Conservation (phyloP, 1,140 invertebrate genomes). For the Belonocnema kinseyi region DNA sequence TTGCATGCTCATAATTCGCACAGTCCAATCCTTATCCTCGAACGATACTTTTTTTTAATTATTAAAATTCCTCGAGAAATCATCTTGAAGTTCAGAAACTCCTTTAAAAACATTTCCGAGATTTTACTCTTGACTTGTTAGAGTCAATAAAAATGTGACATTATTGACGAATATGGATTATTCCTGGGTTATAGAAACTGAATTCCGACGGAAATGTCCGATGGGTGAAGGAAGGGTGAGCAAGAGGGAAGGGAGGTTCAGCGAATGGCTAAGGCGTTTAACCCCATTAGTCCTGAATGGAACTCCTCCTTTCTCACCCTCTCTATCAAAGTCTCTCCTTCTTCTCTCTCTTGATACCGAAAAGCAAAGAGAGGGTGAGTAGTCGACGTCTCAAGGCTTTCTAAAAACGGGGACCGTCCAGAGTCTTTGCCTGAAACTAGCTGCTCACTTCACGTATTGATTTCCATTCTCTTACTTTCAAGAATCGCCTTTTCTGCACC, state of each 20-base stretch:
- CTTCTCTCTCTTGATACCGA: conserved; percentile 41
- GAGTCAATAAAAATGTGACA: conserved; percentile 17
- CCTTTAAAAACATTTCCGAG: not conserved
- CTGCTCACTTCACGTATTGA: conserved; percentile 75
- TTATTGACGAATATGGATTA: conserved; percentile 27
- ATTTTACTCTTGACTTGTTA: no score
- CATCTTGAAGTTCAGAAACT: not conserved
- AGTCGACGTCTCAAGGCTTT: conserved; percentile 71
- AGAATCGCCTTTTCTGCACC: conserved; percentile 63
- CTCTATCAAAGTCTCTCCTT: conserved; percentile 44
- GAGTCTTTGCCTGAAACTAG: conserved; percentile 65
- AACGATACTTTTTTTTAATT: no score
- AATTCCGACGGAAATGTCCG: conserved; percentile 31
- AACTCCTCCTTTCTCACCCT: conserved; percentile 53
- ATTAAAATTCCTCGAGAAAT: no score
- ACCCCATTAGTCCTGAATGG: conserved; percentile 75
- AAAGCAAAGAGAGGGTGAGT: conserved; percentile 55
- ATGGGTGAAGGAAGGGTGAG: conserved; percentile 44
- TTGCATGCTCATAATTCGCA: no score
- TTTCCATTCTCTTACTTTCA: conserved; percentile 73
- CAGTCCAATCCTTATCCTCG: no score
- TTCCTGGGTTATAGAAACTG: conserved; percentile 4
- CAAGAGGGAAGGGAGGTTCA: conserved; percentile 50
- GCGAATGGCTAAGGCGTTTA: conserved; percentile 71
- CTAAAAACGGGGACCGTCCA: conserved; percentile 61